These are phyloP conservation scores for Achlya flavicornis DNA, from an alignment of 2,888 invertebrate species.

Conservation along the genomic window DNA sequence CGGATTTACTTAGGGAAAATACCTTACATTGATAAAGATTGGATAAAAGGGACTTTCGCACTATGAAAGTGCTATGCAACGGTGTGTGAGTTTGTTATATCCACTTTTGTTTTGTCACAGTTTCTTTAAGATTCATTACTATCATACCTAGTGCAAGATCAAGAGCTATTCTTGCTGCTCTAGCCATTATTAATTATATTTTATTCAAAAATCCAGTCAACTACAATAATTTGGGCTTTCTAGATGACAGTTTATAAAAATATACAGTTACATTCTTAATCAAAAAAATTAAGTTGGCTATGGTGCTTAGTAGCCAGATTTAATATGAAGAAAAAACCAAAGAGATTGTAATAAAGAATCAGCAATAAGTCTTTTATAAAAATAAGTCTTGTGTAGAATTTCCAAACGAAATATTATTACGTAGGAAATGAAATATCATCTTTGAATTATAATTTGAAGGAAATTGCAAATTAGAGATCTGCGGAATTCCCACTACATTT, in stretches of 20 bases:
- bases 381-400: too few species aligned
- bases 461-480: not conserved
- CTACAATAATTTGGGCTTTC: conserved; percentile 18
- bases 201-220: conserved; percentile 11
- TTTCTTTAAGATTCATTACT: conserved; percentile 46
- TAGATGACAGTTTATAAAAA: not conserved
- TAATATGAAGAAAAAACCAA: not conserved
- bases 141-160: conserved; percentile 64
- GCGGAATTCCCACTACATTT: conserved; percentile 5
- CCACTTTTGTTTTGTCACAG: conserved; percentile 67
- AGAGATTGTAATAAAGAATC: too few species aligned
- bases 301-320: not conserved
- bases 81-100: conserved; percentile 15
- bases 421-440: not conserved
- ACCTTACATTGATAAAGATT: too few species aligned
- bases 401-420: not conserved
- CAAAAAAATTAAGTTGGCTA: not conserved
- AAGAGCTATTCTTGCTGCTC: conserved; percentile 57
- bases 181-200: conserved; percentile 49
- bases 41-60: not conserved
- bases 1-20: conserved; percentile 24
- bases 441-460: not conserved
- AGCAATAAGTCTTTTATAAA: too few species aligned
- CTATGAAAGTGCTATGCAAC: conserved; percentile 1
- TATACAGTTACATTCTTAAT: not conserved